Evolutionary conservation across 2,888 invertebrate genomes (phyloP).

Genomic region (Nomada fabriciana): DNA sequence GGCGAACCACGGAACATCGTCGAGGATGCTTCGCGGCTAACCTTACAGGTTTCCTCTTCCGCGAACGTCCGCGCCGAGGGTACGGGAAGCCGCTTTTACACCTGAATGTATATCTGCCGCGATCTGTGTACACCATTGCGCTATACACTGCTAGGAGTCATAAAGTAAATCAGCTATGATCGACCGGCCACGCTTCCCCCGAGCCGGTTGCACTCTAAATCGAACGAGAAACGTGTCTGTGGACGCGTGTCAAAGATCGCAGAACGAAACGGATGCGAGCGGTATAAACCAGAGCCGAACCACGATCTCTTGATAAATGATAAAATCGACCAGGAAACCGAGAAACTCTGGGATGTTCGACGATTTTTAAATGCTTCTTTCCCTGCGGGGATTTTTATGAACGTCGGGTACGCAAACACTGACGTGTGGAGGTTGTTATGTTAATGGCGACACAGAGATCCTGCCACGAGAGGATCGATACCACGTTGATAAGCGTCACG

Average conservation of each 20-base stretch:
- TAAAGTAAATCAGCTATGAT: conserved; percentile 73
- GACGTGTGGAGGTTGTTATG: conserved; percentile 19
- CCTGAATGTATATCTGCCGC: conserved; percentile 62
- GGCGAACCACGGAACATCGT: conserved; percentile 45
- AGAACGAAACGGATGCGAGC: neutral
- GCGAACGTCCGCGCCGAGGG: conserved; percentile 54
- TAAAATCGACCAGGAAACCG: conserved; percentile 43
- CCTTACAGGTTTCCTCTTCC: conserved; percentile 67
- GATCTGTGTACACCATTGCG: conserved; percentile 62
- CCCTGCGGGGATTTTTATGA: conserved; percentile 3
- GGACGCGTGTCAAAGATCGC: conserved; percentile 19
- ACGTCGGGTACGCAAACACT: conserved; percentile 10
- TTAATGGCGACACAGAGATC: conserved; percentile 19
- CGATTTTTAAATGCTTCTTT: neutral
- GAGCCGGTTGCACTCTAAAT: conserved; percentile 57
- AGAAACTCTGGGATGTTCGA: conserved; percentile 5
- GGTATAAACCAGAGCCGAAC: neutral
- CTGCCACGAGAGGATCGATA: conserved; percentile 20
- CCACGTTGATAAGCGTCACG: conserved; percentile 33
- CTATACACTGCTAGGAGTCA: conserved; percentile 55
- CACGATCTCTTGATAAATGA: conserved; percentile 44
- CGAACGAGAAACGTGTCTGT: conserved; percentile 30
- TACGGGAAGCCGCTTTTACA: conserved; percentile 65
- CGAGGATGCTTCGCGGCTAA: conserved; percentile 50
- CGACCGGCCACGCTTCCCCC: conserved; percentile 50